Percentiles rank a stretch among this genome's conserved stretches.
Conservation (phyloP, 2,113 vertebrate species). For the Dicaeum eximium region DNA sequence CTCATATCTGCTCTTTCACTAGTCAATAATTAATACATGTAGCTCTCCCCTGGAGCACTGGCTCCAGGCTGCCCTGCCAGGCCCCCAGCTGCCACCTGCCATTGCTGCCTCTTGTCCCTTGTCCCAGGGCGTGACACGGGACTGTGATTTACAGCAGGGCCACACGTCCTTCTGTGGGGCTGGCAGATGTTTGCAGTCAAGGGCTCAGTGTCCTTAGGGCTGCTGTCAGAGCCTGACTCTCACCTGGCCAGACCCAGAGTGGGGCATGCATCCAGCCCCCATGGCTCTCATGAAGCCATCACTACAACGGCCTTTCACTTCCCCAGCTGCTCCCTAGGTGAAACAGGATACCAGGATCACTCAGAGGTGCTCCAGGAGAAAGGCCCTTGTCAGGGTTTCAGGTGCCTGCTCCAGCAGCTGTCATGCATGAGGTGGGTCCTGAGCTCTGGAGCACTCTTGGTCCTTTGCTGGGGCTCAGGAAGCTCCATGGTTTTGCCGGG, state of each 20-base stretch:
- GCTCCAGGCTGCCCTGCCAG: neutral
- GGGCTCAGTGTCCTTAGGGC: neutral
- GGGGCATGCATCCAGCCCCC: neutral
- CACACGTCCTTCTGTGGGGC: neutral
- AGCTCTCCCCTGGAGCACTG: neutral
- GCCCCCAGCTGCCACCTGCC: neutral
- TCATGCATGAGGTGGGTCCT: neutral
- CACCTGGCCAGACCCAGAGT: neutral
- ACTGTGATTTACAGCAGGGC: neutral
- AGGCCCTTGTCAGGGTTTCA: neutral
- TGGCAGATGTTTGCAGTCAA: neutral
- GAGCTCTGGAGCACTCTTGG: fast-evolving
- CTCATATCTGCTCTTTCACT: neutral
- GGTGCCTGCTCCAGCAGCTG: neutral
- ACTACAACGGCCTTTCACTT: neutral
- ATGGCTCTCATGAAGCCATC: neutral
- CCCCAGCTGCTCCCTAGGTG: neutral
- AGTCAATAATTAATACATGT: neutral
- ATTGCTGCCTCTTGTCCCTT: neutral
- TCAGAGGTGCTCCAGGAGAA: neutral
- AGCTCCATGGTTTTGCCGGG: fast-evolving
- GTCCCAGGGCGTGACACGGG: neutral
- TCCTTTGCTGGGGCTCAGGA: neutral
- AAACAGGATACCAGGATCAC: neutral
- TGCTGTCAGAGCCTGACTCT: neutral